Conservation (phyloP, 2,113 vertebrate species). For the Dascyllus trimaculatus region DNA sequence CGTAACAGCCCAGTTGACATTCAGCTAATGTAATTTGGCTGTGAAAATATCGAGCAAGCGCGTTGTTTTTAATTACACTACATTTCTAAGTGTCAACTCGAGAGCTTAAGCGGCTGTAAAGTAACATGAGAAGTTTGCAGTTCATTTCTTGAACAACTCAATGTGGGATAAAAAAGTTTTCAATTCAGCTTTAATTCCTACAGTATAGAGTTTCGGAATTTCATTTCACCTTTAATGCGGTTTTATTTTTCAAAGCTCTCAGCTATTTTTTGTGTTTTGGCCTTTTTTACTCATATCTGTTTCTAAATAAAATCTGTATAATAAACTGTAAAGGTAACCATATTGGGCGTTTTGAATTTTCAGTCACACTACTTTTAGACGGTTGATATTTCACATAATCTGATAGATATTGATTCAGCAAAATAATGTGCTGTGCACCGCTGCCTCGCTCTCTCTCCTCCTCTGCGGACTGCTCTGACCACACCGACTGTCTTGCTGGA, state of each 20-base stretch:
- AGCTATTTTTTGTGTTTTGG: no score
- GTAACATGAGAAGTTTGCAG: constrained; percentile 18
- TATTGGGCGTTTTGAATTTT: constrained; percentile 44
- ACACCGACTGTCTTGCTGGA: constrained; percentile 62
- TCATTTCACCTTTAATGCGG: neutral
- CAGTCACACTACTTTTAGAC: constrained; percentile 20
- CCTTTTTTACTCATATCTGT: neutral
- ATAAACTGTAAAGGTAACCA: neutral
- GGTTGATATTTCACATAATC: constrained; percentile 69
- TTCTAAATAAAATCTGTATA: neutral
- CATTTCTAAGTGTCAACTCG: constrained; percentile 46
- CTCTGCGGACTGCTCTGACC: constrained; percentile 47
- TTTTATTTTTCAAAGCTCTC: neutral
- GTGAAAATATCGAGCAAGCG: constrained; percentile 26
- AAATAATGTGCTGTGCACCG: constrained; percentile 48
- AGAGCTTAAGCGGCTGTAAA: constrained; percentile 40
- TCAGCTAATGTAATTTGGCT: constrained; percentile 49
- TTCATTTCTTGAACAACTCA: constrained; percentile 7
- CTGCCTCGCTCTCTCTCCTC: constrained; percentile 23
- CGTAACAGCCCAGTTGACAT: constrained; percentile 42
- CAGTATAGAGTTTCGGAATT: neutral
- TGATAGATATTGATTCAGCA: constrained; percentile 68
- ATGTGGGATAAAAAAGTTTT: neutral
- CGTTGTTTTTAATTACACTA: constrained; percentile 53
- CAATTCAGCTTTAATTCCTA: neutral